Conservation (phyloP, 2,797 vertebrate genomes). For the Nyctibius grandis region DNA sequence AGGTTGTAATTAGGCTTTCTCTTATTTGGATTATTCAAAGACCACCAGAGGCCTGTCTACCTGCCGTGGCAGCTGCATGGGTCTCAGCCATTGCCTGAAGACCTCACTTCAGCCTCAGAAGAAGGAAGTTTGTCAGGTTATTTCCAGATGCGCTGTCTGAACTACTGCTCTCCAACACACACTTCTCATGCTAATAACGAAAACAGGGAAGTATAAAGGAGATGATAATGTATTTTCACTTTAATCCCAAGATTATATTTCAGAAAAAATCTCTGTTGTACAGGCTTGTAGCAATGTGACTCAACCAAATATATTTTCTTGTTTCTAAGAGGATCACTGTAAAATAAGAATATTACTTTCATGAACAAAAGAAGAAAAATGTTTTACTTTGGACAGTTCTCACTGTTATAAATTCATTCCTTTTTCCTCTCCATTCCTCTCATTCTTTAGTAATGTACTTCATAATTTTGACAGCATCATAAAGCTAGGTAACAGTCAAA, state of each 20-base stretch:
- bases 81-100: neutral
- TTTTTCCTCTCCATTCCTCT: neutral
- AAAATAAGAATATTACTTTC: neutral
- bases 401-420: neutral
- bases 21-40: neutral
- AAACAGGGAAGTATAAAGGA: neutral
- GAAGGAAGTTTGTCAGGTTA: neutral
- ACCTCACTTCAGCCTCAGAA: neutral
- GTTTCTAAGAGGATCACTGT: neutral
- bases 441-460: neutral
- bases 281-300: neutral
- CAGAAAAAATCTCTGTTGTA: neutral
- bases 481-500: neutral
- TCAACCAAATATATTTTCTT: neutral
- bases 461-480: neutral
- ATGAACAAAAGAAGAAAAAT: neutral
- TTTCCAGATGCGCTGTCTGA: neutral
- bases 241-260: neutral
- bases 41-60: too few relatives aligned
- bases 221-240: neutral
- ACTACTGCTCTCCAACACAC: neutral
- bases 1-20: neutral
- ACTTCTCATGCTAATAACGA: neutral
- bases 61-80: fast-evolving
- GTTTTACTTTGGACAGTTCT: neutral